Conservation (phyloP, 2,888 invertebrate species). For the Lapara coniferarum region DNA sequence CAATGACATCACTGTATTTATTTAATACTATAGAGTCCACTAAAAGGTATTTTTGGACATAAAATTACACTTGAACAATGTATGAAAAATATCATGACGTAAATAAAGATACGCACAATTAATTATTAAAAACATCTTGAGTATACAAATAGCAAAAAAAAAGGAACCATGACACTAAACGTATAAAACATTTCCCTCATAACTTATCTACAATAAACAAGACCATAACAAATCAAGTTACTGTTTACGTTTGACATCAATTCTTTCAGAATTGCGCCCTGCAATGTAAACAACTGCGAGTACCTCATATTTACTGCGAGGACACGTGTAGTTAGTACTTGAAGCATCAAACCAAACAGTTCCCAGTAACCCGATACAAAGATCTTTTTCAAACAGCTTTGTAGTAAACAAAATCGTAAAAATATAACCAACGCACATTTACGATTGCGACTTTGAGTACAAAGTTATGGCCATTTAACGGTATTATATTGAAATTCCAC, state of each 20-base stretch:
- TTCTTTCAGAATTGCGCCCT: background rate
- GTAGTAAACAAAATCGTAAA: conserved; percentile 45
- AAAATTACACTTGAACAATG: too few relatives aligned
- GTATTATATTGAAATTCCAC: conserved; percentile 5
- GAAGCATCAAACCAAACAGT: conserved; percentile 3
- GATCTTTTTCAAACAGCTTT: conserved; percentile 19
- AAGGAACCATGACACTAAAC: background rate
- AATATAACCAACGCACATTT: conserved; percentile 32
- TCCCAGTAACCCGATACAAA: conserved; percentile 27
- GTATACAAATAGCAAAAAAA: background rate
- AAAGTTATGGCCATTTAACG: conserved; percentile 8
- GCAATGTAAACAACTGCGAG: background rate
- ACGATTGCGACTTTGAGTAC: background rate
- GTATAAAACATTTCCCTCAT: background rate
- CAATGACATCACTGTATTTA: too few relatives aligned
- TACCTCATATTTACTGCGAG: conserved; percentile 18
- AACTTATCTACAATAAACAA: background rate
- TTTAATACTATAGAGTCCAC: too few relatives aligned
- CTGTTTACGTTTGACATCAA: background rate
- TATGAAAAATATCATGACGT: too few relatives aligned
- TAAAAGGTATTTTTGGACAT: too few relatives aligned
- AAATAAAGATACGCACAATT: too few relatives aligned
- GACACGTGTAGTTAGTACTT: conserved; percentile 16
- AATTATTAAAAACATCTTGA: too few relatives aligned
- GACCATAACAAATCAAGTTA: conserved; percentile 1